These are phyloP conservation scores for Drosophila nebulosa DNA, from an alignment of 1,140 invertebrate genomes.

Conservation along the genomic window DNA sequence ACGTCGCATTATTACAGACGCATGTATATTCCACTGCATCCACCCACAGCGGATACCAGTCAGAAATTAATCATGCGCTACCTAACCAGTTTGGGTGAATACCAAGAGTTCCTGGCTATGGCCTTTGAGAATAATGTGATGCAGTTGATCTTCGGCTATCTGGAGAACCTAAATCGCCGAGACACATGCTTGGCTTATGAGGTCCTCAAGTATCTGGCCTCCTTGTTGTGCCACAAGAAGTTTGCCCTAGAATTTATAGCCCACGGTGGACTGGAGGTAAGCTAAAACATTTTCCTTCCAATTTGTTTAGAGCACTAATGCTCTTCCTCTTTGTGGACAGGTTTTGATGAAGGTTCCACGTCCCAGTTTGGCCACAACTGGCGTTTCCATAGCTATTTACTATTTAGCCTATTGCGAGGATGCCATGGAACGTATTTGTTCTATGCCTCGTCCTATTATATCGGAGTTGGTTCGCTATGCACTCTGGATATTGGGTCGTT, in stretches of 20 bases:
- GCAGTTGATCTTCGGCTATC: constrained; percentile 93
- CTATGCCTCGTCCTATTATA: constrained; percentile 89
- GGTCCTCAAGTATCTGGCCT: constrained; percentile 95
- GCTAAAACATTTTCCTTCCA: neutral
- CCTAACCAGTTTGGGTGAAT: constrained; percentile 96
- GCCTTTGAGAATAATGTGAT: constrained; percentile 96
- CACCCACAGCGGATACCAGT: constrained; percentile 91
- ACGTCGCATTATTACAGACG: constrained; percentile 62
- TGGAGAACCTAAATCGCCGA: constrained; percentile 93
- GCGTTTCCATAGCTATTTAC: constrained; percentile 97
- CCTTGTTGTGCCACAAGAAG: constrained; percentile 97
- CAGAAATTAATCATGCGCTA: constrained; percentile 96
- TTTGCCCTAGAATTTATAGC: constrained; percentile 97
- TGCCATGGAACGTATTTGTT: constrained; percentile 96
- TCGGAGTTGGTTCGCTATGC: constrained; percentile 92
- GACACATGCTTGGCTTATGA: constrained; percentile 97
- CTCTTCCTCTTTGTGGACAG: constrained; percentile 66
- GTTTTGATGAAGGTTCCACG: constrained; percentile 92
- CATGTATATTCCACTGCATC: constrained; percentile 89
- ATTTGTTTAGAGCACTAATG: neutral
- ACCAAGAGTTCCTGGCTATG: constrained; percentile 96
- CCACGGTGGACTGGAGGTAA: constrained; percentile 89
- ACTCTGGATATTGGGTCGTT: constrained; percentile 96
- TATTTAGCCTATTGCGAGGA: constrained; percentile 98
- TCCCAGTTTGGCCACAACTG: constrained; percentile 96